Evolutionary conservation across 2,888 invertebrate genomes (phyloP).

Genomic region (Troides oblongomaculatus): DNA sequence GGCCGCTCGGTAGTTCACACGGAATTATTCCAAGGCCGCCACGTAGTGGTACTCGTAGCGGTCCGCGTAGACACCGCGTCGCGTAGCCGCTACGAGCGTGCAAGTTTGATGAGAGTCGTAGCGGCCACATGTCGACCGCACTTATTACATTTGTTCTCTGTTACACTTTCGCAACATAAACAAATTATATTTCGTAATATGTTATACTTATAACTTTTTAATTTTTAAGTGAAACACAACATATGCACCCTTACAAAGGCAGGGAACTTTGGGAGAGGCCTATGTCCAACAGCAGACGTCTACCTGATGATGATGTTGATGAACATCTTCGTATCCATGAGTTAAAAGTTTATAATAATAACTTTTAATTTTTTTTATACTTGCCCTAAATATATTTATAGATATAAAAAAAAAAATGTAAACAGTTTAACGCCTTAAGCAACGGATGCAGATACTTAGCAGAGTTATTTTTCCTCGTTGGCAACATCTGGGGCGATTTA

Average conservation of each 20-base stretch:
- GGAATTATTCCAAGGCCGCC: constrained; percentile 25
- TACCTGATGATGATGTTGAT: too few species aligned
- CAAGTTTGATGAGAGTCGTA: constrained; percentile 72
- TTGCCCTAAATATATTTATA: too few species aligned
- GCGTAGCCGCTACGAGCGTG: constrained; percentile 48
- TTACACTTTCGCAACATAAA: constrained; percentile 27
- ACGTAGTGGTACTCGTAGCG: constrained; percentile 41
- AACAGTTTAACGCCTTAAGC: constrained; percentile 10
- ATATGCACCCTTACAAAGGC: too few species aligned
- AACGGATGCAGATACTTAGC: constrained; percentile 13
- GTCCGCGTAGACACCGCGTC: constrained; percentile 37
- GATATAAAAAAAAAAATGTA: background rate
- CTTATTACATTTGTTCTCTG: constrained; percentile 56
- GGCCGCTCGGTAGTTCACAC: constrained; percentile 27
- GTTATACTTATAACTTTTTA: background rate
- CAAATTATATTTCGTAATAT: constrained; percentile 15
- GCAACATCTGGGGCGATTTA: constrained; percentile 27
- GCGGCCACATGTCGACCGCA: constrained; percentile 55
- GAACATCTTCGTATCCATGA: too few species aligned
- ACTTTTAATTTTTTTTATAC: too few species aligned
- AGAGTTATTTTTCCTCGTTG: constrained; percentile 18
- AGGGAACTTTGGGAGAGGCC: too few species aligned
- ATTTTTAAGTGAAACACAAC: background rate
- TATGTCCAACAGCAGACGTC: too few species aligned
- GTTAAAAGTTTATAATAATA: too few species aligned